Evolutionary conservation across 2,888 invertebrate genomes (phyloP), one percentile per base, ranked within the genome.

Genomic region (Polyploca ridens): DNA sequence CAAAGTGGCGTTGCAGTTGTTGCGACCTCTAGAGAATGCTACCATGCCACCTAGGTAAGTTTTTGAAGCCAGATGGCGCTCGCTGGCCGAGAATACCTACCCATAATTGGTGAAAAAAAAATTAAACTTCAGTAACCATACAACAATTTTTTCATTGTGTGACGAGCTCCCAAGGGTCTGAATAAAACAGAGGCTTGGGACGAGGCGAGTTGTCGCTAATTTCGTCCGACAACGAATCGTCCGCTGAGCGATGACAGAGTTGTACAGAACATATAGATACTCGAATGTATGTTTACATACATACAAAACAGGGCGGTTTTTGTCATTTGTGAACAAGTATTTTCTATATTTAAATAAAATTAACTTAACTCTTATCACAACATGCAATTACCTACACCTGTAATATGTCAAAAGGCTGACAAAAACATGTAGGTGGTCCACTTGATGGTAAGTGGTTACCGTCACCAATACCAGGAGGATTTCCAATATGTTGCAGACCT

Each of bases 91-190:
- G 77, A 87, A 89, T 88, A 89, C 90, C 79, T 88, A 89, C 90
- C 79, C 88, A 91, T 90, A 90, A 91, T 88, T 87, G 86, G 84
- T 79, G 80, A 86, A 86, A 86, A 88, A 85, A 85, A 81, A 84
- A 89, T 85, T 82, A 81, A 83, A 84, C 38, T 6, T 38, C 38
- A 38, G 38, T 38, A 83, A 83, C 79, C 86, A 89, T 88, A 88
- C 85, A 87, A 88, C 83, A 85, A 83, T 87, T 89, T 90, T 85
- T 89, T 86, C 89, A 90, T 90, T 90, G 89, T 88, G 88, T 83
- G 41, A 82, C 80, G 80, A 79, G 85, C 79, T 88, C 90, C 89
- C 90, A 81, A 79, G 88, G 87, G 90, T 67, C 85, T 90, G 90
- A 90, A 90, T 90, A 92, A 90, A 91, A 91, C 86, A 90, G 86